Evolutionary conservation across 2,888 invertebrate genomes (phyloP).

Genomic region (Polietes domitor): DNA sequence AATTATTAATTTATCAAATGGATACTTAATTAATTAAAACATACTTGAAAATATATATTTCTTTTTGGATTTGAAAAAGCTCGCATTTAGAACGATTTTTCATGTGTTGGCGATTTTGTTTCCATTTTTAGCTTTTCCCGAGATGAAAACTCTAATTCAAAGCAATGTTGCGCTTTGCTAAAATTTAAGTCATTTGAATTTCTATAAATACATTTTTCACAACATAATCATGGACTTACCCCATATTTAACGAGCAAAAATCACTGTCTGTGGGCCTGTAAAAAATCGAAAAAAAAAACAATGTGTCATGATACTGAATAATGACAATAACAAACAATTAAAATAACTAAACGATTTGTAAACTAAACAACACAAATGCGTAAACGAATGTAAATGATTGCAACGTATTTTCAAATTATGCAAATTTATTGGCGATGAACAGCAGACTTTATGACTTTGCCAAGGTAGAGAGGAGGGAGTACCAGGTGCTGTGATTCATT

Average conservation of each 20-base stretch:
- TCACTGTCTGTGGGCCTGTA: neutral
- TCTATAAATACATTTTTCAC: neutral
- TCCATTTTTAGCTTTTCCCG: too few relatives aligned
- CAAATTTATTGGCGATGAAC: neutral
- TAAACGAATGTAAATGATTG: conserved; percentile 18
- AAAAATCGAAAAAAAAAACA: neutral
- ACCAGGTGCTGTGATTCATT: neutral
- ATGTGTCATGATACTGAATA: neutral
- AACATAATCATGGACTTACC: neutral
- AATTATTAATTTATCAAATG: too few relatives aligned
- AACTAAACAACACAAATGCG: conserved; percentile 11
- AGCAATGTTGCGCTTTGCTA: too few relatives aligned
- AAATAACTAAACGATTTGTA: conserved; percentile 14
- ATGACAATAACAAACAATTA: neutral
- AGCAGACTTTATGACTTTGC: neutral
- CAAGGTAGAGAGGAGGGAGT: too few relatives aligned
- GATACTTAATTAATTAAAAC: too few relatives aligned
- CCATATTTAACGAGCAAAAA: neutral
- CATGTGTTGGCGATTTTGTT: too few relatives aligned
- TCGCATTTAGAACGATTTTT: too few relatives aligned
- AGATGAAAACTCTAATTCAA: too few relatives aligned
- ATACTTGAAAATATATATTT: too few relatives aligned
- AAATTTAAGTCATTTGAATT: too few relatives aligned
- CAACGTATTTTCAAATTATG: neutral
- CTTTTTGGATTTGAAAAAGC: too few relatives aligned